Conservation (phyloP, 92 coral and sea anemone genomes). For the Siderastrea siderea region DNA sequence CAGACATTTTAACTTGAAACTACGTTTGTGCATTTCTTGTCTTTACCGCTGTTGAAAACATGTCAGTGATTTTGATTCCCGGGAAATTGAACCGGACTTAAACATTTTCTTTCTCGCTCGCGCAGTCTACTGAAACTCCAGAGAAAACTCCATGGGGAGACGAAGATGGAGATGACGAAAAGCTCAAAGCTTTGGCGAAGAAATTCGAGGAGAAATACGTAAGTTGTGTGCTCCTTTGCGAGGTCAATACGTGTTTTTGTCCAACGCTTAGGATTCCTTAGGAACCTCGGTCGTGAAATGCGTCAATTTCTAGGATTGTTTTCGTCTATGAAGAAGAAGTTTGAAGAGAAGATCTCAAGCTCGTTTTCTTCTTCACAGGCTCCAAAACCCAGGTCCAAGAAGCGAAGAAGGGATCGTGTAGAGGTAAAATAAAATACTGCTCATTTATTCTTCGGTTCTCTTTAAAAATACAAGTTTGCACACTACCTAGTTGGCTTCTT, state of each 20-base stretch:
- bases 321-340: neutral
- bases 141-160: slow-evolving; percentile 77
- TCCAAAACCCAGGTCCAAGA: slow-evolving; percentile 80
- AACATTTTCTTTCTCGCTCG: neutral
- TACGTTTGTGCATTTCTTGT: neutral
- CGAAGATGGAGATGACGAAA: slow-evolving; percentile 85
- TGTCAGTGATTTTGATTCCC: slow-evolving; percentile 44
- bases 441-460: neutral
- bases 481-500: slow-evolving; percentile 22
- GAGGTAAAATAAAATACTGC: slow-evolving; percentile 61
- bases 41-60: slow-evolving; percentile 2
- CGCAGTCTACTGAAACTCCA: slow-evolving; percentile 76
- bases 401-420: slow-evolving; percentile 78
- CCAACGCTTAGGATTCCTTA: slow-evolving; percentile 25
- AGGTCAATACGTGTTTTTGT: slow-evolving; percentile 16
- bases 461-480: neutral
- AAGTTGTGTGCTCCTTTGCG: slow-evolving; percentile 55
- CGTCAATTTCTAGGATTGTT: neutral
- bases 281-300: slow-evolving; percentile 37
- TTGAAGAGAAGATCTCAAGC: slow-evolving; percentile 5
- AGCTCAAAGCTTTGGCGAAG: slow-evolving; percentile 91
- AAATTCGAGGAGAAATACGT: slow-evolving; percentile 99
- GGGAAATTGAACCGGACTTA: neutral
- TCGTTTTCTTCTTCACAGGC: slow-evolving; percentile 67
- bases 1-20: neutral